Percentiles rank a stretch among this genome's conserved stretches.
Evolutionary conservation across 2,888 invertebrate species (phyloP).

Genomic region (Drosophila algonquin): DNA sequence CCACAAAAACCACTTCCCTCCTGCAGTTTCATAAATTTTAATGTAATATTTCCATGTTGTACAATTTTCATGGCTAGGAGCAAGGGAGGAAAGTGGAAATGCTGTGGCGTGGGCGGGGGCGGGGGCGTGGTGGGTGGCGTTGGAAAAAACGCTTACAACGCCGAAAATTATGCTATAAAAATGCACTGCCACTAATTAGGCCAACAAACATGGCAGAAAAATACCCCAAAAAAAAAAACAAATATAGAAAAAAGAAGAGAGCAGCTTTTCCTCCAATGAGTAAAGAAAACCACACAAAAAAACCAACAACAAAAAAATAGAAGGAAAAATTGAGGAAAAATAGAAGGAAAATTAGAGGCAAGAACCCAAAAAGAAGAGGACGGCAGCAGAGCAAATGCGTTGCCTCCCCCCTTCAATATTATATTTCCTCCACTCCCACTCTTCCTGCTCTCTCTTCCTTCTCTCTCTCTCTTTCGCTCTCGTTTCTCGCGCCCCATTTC

Average conservation of each 20-base stretch:
- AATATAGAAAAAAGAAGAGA: background rate
- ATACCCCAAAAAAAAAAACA: slow-evolving; percentile 8
- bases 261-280: background rate
- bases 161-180: slow-evolving; percentile 77
- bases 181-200: slow-evolving; percentile 75
- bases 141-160: slow-evolving; percentile 67
- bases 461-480: slow-evolving; percentile 13
- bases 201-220: slow-evolving; percentile 63
- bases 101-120: background rate
- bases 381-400: slow-evolving; percentile 42
- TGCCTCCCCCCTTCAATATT: slow-evolving; percentile 19
- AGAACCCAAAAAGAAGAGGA: background rate
- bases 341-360: background rate
- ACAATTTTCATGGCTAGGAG: slow-evolving; percentile 61
- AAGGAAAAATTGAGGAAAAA: background rate
- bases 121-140: too few relatives aligned
- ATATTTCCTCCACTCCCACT: background rate
- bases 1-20: slow-evolving; percentile 1
- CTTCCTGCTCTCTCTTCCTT: background rate
- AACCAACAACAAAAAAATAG: background rate
- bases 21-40: slow-evolving; percentile 71
- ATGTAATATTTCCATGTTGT: slow-evolving; percentile 74
- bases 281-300: background rate
- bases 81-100: too few relatives aligned
- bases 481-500: slow-evolving; percentile 67